phyloP scores from a whole-genome alignment of 2,888 invertebrate genomes.

The Slavum lentiscoides region DNA sequence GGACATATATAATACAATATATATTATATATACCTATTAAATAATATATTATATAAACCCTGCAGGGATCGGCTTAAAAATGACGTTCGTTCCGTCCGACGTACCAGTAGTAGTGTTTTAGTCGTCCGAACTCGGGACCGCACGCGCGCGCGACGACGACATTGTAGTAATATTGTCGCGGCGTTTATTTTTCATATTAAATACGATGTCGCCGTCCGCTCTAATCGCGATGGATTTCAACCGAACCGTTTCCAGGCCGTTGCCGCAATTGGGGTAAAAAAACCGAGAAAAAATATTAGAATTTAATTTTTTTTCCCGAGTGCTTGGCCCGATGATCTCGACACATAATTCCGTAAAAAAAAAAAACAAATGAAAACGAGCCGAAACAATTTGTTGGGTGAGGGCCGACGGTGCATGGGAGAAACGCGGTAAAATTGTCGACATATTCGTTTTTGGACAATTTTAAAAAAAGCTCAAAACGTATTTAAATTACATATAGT shows the following conservation, averaged over 20 bases:
- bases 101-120: slow-evolving; percentile 38
- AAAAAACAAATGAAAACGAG: too few species aligned
- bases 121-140: slow-evolving; percentile 27
- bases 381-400: too few species aligned
- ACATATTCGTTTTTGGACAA: too few species aligned
- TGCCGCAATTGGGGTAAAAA: slow-evolving; percentile 34
- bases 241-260: slow-evolving; percentile 34
- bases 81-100: slow-evolving; percentile 19
- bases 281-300: too few species aligned
- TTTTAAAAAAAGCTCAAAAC: too few species aligned
- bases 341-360: too few species aligned
- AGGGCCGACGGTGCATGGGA: too few species aligned
- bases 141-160: neutral
- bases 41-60: neutral
- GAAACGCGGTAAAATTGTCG: too few species aligned
- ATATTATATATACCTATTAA: slow-evolving; percentile 6
- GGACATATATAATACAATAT: neutral
- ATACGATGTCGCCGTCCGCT: slow-evolving; percentile 9
- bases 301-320: too few species aligned
- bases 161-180: neutral
- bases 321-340: too few species aligned
- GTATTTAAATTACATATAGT: too few species aligned
- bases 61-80: slow-evolving; percentile 29
- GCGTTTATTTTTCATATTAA: too few species aligned
- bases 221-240: slow-evolving; percentile 37